Percentiles rank a stretch among this genome's conserved stretches.
Evolutionary conservation across 2,888 invertebrate genomes (phyloP).

Genomic region (Salpingus planirostris): DNA sequence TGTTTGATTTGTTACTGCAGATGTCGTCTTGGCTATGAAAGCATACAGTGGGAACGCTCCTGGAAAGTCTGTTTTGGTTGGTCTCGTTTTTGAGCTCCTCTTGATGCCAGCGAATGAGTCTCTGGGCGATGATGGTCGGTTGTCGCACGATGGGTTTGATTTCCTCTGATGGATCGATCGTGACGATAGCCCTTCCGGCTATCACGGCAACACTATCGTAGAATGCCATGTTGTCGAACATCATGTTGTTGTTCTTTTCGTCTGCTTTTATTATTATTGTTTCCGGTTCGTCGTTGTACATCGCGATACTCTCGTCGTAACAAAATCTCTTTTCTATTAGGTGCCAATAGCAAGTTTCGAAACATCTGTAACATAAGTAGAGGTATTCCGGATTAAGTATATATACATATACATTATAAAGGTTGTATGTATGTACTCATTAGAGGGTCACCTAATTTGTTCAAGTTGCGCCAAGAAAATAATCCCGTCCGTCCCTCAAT

Average conservation of each 20-base stretch:
- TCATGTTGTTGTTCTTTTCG: slow-evolving; percentile 34
- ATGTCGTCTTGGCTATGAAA: no score
- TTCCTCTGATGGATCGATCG: slow-evolving; percentile 31
- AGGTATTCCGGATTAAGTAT: no score
- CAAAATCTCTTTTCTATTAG: slow-evolving; percentile 65
- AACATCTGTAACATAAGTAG: slow-evolving; percentile 57
- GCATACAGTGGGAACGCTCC: slow-evolving; percentile 14
- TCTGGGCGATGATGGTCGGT: no score
- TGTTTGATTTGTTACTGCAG: no score
- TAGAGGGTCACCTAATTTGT: no score
- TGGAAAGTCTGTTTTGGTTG: slow-evolving; percentile 9
- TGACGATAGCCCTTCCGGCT: slow-evolving; percentile 38
- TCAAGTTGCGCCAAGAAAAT: no score
- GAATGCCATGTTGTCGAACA: slow-evolving; percentile 39
- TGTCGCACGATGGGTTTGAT: slow-evolving; percentile 21
- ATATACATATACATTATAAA: no score
- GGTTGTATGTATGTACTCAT: no score
- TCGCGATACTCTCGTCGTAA: slow-evolving; percentile 62
- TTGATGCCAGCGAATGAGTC: slow-evolving; percentile 26
- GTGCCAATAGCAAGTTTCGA: slow-evolving; percentile 65
- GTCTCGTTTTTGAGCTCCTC: slow-evolving; percentile 20
- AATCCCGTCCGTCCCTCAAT: no score
- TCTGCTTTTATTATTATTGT: no score
- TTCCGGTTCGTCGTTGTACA: slow-evolving; percentile 44
- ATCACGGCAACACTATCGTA: slow-evolving; percentile 41